Evolutionary conservation across 2,797 vertebrate genomes (phyloP).

Genomic region (Nannoperca obscura): DNA sequence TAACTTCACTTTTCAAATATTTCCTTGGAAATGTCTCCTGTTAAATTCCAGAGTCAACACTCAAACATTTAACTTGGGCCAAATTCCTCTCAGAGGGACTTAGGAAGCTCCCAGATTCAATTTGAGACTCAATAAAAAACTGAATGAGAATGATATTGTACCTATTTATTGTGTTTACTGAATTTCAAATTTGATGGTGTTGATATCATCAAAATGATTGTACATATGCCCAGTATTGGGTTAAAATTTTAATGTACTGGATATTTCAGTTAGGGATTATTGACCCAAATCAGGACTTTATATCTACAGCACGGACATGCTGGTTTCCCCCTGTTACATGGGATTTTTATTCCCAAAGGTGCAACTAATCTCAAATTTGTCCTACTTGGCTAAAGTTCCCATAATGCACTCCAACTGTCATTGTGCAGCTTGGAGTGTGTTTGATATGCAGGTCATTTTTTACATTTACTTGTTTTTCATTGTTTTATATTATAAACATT

Average conservation of each 20-base stretch:
- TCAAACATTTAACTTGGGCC: neutral
- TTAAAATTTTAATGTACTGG: neutral
- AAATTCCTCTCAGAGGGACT: neutral
- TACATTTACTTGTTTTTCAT: neutral
- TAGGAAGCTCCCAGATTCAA: neutral
- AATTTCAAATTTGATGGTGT: neutral
- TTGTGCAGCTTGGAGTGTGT: neutral
- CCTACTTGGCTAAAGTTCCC: conserved; percentile 48
- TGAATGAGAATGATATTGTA: neutral
- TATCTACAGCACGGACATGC: conserved; percentile 24
- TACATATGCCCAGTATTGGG: neutral
- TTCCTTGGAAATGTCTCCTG: neutral
- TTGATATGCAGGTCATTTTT: conserved; percentile 17
- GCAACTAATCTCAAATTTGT: conserved; percentile 59
- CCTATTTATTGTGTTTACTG: neutral
- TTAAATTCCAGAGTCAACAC: neutral
- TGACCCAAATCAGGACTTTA: conserved; percentile 32
- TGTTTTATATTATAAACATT: neutral
- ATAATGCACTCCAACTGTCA: conserved; percentile 46
- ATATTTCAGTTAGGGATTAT: conserved; percentile 15
- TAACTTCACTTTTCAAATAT: neutral
- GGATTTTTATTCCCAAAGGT: conserved; percentile 64
- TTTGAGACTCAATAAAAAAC: neutral
- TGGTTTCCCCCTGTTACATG: conserved; percentile 11
- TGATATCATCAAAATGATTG: neutral